Percentiles rank a stretch among this genome's conserved stretches.
Conservation (phyloP, 2,888 invertebrate species). For the Oscheius myriophilus region DNA sequence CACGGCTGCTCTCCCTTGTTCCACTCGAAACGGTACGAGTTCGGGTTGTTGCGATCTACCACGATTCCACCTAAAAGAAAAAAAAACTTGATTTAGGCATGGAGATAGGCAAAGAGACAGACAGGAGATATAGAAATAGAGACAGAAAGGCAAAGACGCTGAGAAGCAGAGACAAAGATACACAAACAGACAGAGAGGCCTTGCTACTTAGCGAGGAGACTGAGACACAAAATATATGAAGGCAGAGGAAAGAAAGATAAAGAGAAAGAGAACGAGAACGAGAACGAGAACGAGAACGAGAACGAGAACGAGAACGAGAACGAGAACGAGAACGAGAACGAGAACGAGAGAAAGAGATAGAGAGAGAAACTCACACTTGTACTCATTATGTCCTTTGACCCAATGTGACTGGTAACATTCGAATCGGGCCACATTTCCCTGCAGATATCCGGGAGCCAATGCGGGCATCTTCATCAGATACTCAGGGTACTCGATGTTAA, state of each 20-base stretch:
- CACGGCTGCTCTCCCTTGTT: slow-evolving; percentile 69
- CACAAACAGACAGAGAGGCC: too few species aligned
- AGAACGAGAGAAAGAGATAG: background rate
- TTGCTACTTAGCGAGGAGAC: too few species aligned
- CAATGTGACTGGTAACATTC: slow-evolving; percentile 69
- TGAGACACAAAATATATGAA: too few species aligned
- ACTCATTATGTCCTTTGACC: slow-evolving; percentile 68
- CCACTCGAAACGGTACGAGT: slow-evolving; percentile 69
- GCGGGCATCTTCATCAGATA: slow-evolving; percentile 69
- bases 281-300: background rate
- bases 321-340: too few species aligned
- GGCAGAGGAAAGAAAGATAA: background rate
- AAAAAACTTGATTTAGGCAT: background rate
- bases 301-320: too few species aligned
- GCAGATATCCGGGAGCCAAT: slow-evolving; percentile 64
- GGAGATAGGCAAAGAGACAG: too few species aligned
- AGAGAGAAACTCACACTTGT: slow-evolving; percentile 55
- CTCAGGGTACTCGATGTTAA: slow-evolving; percentile 70
- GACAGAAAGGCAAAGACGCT: too few species aligned
- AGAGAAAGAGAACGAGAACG: too few species aligned
- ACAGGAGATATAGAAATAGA: background rate
- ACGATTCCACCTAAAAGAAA: slow-evolving; percentile 53
- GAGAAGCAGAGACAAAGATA: too few species aligned
- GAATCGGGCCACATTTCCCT: slow-evolving; percentile 68
- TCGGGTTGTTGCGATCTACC: slow-evolving; percentile 65